A percentile compares a stretch with the other conserved stretches of the same genome.
Conservation (phyloP, 2,888 invertebrate species). For the Yponomeuta cagnagella region DNA sequence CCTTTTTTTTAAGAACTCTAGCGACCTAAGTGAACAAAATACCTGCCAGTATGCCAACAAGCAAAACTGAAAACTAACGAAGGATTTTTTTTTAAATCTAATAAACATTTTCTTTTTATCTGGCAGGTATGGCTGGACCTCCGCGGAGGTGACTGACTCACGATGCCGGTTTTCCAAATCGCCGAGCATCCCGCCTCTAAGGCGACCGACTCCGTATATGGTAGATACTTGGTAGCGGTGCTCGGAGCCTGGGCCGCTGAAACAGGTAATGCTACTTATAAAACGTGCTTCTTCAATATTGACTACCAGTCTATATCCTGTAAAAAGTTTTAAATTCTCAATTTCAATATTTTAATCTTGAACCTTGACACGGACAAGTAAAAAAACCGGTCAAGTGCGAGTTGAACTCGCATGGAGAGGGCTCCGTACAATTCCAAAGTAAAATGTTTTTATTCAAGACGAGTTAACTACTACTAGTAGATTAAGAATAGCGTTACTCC, state of each 20-base stretch:
- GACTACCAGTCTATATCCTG: neutral
- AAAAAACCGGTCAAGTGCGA: too few species aligned
- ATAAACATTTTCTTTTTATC: neutral
- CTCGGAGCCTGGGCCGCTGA: slow-evolving; percentile 62
- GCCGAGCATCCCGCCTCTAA: slow-evolving; percentile 52
- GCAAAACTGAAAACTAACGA: neutral
- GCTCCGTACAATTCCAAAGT: too few species aligned
- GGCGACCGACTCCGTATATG: slow-evolving; percentile 45
- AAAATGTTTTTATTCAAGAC: too few species aligned
- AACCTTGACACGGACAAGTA: too few species aligned
- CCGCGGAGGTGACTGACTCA: slow-evolving; percentile 33
- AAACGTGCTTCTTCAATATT: neutral
- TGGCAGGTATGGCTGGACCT: slow-evolving; percentile 43
- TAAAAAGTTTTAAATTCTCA: neutral
- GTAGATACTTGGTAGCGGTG: slow-evolving; percentile 58
- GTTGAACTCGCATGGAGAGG: too few species aligned
- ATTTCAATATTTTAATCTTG: too few species aligned
- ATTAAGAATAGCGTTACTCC: too few species aligned
- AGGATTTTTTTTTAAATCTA: neutral
- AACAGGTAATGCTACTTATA: slow-evolving; percentile 35
- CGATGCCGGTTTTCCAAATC: slow-evolving; percentile 60
- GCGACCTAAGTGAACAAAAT: neutral
- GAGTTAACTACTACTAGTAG: too few species aligned
- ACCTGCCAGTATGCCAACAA: neutral
- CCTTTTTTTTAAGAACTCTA: too few species aligned